phyloP scores from a whole-genome alignment of 2,888 invertebrate genomes.

The Mythimna lalbum region DNA sequence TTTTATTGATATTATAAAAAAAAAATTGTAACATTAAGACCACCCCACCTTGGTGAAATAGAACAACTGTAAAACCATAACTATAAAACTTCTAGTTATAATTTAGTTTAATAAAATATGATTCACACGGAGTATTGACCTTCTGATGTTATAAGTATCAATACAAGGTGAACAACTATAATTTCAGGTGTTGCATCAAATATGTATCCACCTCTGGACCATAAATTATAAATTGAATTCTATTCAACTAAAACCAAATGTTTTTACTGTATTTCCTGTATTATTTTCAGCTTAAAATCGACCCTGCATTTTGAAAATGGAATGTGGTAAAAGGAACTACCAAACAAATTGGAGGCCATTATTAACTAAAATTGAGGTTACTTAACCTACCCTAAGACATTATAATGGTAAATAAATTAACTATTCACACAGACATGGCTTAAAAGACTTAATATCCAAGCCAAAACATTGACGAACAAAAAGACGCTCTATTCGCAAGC shows the following conservation, averaged over 20 bases:
- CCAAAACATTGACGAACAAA: background rate
- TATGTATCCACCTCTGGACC: constrained; percentile 1
- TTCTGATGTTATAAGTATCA: constrained; percentile 20
- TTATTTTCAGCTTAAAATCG: background rate
- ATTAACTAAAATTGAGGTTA: background rate
- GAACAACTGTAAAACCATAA: no score
- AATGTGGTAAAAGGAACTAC: background rate
- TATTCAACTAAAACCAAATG: background rate
- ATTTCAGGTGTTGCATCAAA: constrained; percentile 16
- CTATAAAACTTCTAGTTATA: no score
- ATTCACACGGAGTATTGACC: constrained; percentile 32
- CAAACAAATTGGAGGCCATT: background rate
- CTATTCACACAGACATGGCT: no score
- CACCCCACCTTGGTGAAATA: no score
- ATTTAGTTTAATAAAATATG: background rate
- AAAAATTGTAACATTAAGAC: no score
- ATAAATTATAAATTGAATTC: constrained; percentile 2
- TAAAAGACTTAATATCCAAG: no score
- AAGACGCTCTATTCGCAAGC: background rate
- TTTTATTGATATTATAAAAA: no score
- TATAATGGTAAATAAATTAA: no score
- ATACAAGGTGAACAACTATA: constrained; percentile 49
- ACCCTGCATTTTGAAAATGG: background rate
- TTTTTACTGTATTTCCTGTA: no score
- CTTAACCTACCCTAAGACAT: background rate